A percentile compares a stretch with the other conserved stretches of the same genome.
Evolutionary conservation across 64 coral and sea anemone genomes (phyloP).

Genomic region (Stichodactyla mertensii): DNA sequence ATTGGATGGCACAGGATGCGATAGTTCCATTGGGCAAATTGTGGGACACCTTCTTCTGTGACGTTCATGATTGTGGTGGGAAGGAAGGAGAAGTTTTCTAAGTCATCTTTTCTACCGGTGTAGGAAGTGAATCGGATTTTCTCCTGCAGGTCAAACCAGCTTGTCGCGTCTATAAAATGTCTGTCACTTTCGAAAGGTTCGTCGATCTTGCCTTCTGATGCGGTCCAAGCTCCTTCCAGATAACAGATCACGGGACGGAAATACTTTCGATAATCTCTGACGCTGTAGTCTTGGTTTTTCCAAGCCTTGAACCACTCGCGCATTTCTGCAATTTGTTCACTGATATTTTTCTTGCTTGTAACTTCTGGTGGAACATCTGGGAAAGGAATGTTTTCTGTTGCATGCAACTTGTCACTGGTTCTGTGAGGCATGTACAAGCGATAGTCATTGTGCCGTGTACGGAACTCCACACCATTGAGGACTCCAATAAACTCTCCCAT

Average conservation of each 20-base stretch:
- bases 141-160: conserved; percentile 75
- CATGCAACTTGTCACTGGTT: conserved; percentile 26
- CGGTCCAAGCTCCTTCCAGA: conserved; percentile 66
- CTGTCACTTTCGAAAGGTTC: conserved; percentile 75
- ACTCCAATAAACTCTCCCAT: conserved; percentile 70
- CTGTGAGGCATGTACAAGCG: conserved; percentile 56
- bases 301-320: conserved; percentile 69
- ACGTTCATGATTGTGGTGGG: conserved; percentile 65
- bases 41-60: conserved; percentile 37
- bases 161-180: conserved; percentile 68
- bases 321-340: conserved; percentile 52
- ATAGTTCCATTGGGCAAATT: conserved; percentile 82
- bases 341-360: conserved; percentile 15
- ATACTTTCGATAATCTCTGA: conserved; percentile 62
- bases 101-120: conserved; percentile 63
- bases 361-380: conserved; percentile 66
- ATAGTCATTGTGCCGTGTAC: conserved; percentile 79
- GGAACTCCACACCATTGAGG: conserved; percentile 74
- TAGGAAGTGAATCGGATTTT: conserved; percentile 83
- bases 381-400: conserved; percentile 57
- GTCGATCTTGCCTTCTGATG: conserved; percentile 38
- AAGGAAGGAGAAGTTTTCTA: conserved; percentile 74
- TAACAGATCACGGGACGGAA: conserved; percentile 70
- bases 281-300: conserved; percentile 39
- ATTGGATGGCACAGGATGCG: conserved; percentile 71